phyloP scores from a whole-genome alignment of 1,140 invertebrate genomes.

The Hydropsyche tenuis region DNA sequence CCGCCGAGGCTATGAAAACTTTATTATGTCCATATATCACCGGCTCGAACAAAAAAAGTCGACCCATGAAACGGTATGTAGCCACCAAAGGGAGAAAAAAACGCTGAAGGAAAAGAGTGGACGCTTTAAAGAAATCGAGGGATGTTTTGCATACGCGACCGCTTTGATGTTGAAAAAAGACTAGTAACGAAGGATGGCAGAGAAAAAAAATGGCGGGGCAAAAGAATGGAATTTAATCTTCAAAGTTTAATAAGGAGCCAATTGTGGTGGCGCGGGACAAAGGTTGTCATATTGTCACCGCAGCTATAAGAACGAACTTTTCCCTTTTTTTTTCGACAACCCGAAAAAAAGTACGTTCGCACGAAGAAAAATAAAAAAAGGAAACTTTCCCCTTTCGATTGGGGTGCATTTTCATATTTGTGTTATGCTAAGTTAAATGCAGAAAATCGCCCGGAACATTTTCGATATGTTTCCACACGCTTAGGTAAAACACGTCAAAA shows the following conservation, averaged over 20 bases:
- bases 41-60: not conserved
- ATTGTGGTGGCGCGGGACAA: slow-evolving; percentile 19
- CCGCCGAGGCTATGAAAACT: slow-evolving; percentile 28
- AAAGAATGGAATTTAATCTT: slow-evolving; percentile 28
- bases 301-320: slow-evolving; percentile 14
- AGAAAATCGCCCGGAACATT: not conserved
- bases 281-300: slow-evolving; percentile 22
- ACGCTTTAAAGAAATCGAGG: not conserved
- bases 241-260: slow-evolving; percentile 28
- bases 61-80: not conserved
- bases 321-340: not conserved
- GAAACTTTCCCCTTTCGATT: not conserved
- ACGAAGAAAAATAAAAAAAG: not conserved
- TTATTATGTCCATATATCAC: slow-evolving; percentile 34
- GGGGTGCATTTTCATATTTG: not conserved
- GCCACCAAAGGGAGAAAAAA: not conserved
- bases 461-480: no score
- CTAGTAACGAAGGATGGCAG: not conserved
- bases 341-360: not conserved
- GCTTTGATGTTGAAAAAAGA: slow-evolving; percentile 2
- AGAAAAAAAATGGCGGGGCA: not conserved
- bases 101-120: not conserved
- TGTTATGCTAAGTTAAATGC: not conserved
- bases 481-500: no score
- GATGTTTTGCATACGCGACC: slow-evolving; percentile 20